Evolutionary conservation across 2,888 invertebrate genomes (phyloP), one percentile per base, ranked within the genome.

Genomic region (Pristionchus fissidentatus): DNA sequence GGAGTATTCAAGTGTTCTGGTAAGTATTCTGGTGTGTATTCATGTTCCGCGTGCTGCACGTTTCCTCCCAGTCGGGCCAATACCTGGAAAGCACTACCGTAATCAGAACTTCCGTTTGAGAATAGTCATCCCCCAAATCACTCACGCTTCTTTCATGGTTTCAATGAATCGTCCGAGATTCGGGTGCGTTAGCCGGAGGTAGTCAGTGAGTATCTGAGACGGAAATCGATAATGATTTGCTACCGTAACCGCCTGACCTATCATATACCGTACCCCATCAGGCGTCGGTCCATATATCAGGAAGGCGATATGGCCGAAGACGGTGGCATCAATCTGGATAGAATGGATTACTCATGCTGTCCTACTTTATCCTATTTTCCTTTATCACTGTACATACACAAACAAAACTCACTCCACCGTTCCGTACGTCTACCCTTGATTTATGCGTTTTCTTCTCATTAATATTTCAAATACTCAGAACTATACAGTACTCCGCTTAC

Each of bases 21-120:
- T 49, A 10, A 49, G 10, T 49, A 49, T 55, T 52, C 46, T 41
- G 41, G 35, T 80, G 80, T 3, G 80, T 38, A 19, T 80, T 80
- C 80, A 80, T 80, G 80, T 60, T 43, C 60, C 38, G 41, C 60
- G 80, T 80, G 10, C 43, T 41, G 46, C 80, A 80, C 60, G 80
- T 80, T 22, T 80, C 80, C 29, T 80, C 80, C 80, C 80, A 80
- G 22, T 80, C 80, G 0, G 80, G 80, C 80, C 80, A 80, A 35
- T 80, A 80, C 26, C 80, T 80, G 43, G 41, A 38, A 26, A 5
- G 46, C 15, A 77, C 7, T 77, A 77, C 26, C 7, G 60, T 15
- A n/a, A 26, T 49, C 10, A 49, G 10, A 19, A 15, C 49, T n/a
- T n/a, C 19, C 10, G 52, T n/a, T n/a, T n/a, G n/a, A n/a, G n/a